Evolutionary conservation across 64 coral and sea anemone species (phyloP).

Genomic region (Dendronephthya gigantea): DNA sequence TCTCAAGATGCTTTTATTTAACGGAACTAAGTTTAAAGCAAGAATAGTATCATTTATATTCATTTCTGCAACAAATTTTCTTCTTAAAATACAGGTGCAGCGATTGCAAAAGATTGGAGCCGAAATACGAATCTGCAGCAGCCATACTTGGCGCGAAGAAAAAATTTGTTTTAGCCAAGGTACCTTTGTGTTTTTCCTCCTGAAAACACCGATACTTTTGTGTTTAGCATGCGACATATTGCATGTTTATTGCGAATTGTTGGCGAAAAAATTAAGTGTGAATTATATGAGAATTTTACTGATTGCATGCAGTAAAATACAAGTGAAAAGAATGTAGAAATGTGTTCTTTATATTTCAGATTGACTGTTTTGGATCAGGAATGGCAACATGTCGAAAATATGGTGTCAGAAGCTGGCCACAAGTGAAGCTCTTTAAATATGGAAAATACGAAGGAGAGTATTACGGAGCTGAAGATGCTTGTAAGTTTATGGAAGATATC

Average conservation of each 20-base stretch:
- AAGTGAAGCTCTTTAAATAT: neutral
- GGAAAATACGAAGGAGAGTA: constrained; percentile 14
- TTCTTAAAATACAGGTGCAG: neutral
- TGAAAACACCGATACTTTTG: neutral
- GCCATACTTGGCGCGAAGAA: neutral
- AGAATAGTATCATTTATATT: too few relatives aligned
- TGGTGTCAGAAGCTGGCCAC: neutral
- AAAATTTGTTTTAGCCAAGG: constrained; percentile 13
- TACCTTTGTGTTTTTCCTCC: neutral
- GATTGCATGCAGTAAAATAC: neutral
- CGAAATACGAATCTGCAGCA: neutral
- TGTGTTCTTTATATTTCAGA: neutral
- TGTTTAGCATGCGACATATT: neutral
- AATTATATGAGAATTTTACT: neutral
- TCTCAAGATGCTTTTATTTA: too few relatives aligned
- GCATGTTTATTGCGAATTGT: too few relatives aligned
- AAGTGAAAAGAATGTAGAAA: neutral
- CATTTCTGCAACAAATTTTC: neutral
- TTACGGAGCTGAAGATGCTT: neutral
- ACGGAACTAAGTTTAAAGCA: too few relatives aligned
- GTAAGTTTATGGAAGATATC: neutral
- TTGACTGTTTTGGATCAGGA: constrained; percentile 4
- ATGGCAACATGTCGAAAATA: constrained; percentile 8
- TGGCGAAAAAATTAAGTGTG: neutral
- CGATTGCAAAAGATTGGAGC: constrained; percentile 17